These are phyloP conservation scores for Diaperis boleti DNA, from an alignment of 2,888 invertebrate species.

Conservation along the genomic window DNA sequence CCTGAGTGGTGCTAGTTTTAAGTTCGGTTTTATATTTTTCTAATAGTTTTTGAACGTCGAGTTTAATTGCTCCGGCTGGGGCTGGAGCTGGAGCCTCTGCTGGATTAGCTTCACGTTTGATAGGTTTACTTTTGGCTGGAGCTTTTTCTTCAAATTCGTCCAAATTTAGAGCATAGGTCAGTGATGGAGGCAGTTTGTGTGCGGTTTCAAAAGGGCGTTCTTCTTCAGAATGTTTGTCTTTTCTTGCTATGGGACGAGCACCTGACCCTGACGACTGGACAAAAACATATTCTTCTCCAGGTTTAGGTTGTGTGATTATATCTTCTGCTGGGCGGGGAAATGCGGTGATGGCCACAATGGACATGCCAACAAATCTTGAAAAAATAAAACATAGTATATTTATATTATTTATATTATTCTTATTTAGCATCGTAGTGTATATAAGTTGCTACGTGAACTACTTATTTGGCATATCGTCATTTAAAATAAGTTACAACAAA, in stretches of 20 bases:
- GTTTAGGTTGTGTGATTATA: constrained; percentile 70
- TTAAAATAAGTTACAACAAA: no score
- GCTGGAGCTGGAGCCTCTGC: constrained; percentile 59
- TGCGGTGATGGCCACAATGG: constrained; percentile 15
- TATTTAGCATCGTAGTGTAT: no score
- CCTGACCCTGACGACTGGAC: constrained; percentile 67
- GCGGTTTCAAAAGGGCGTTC: constrained; percentile 74
- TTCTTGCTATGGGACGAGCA: constrained; percentile 60
- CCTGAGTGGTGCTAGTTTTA: constrained; percentile 52
- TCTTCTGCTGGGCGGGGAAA: constrained; percentile 27
- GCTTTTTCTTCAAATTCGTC: constrained; percentile 59
- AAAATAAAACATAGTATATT: no score
- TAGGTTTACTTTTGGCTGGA: constrained; percentile 44
- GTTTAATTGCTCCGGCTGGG: constrained; percentile 62
- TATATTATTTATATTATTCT: no score
- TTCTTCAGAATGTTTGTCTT: constrained; percentile 57
- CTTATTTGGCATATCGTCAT: no score
- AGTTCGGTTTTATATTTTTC: constrained; percentile 61
- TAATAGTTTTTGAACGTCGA: constrained; percentile 57
- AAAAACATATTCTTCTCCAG: constrained; percentile 76
- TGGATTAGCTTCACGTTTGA: constrained; percentile 56
- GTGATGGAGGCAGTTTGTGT: constrained; percentile 75
- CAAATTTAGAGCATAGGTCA: constrained; percentile 62
- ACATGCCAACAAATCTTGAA: constrained; percentile 21
- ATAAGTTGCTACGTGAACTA: no score